Conservation (phyloP, 2,113 vertebrate species). For the Heliornis fulica region DNA sequence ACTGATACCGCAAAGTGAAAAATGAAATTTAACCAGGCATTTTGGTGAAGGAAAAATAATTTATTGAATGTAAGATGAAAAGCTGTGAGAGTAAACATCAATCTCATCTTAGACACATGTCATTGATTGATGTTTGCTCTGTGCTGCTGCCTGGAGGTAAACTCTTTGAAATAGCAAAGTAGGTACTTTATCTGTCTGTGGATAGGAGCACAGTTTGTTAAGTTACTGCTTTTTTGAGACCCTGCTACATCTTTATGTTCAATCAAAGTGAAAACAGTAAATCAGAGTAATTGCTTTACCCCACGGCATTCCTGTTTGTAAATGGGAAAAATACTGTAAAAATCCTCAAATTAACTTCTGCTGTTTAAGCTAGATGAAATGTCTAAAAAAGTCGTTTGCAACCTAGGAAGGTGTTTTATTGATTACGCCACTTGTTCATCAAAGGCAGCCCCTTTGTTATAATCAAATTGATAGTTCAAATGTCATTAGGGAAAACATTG, state of each 20-base stretch:
- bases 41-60: slow-evolving; percentile 75
- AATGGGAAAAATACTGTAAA: slow-evolving; percentile 70
- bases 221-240: slow-evolving; percentile 69
- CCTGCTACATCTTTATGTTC: slow-evolving; percentile 72
- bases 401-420: slow-evolving; percentile 47
- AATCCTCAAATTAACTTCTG: slow-evolving; percentile 73
- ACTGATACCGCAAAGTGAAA: slow-evolving; percentile 68
- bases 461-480: neutral
- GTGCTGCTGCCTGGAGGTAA: slow-evolving; percentile 59
- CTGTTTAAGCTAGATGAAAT: slow-evolving; percentile 59
- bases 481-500: slow-evolving; percentile 49
- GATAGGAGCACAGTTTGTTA: slow-evolving; percentile 66
- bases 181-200: slow-evolving; percentile 73
- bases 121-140: slow-evolving; percentile 70
- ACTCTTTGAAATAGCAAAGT: slow-evolving; percentile 70
- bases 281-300: slow-evolving; percentile 79
- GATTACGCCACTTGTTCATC: slow-evolving; percentile 57
- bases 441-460: slow-evolving; percentile 26
- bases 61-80: slow-evolving; percentile 68
- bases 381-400: slow-evolving; percentile 32
- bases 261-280: slow-evolving; percentile 75
- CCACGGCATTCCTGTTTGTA: slow-evolving; percentile 68
- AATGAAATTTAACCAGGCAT: slow-evolving; percentile 74
- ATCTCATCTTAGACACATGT: slow-evolving; percentile 60
- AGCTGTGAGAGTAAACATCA: slow-evolving; percentile 69